A percentile compares a stretch with the other conserved stretches of the same genome.
These are phyloP conservation scores for fruit fly (Drosophila melanogaster) DNA, from an alignment of 1,140 invertebrate species.

Conservation along the genomic window Release_6_plus_ISO1_MT NC_004354.4:2114001-2114500, in stretches of 20 bases:
- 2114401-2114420: conserved; percentile 28
- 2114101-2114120: conserved; percentile 52
- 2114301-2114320: conserved; percentile 1
- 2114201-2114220: conserved; percentile 2
- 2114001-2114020: conserved; percentile 1
- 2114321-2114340: neutral
- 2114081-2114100: conserved; percentile 44
- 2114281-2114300: conserved; percentile 9
- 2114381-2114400: conserved; percentile 26
- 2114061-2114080: conserved; percentile 50
- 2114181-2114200: conserved; percentile 10
- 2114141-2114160: conserved; percentile 35
- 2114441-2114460: conserved; percentile 40
- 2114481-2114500: conserved; percentile 12
- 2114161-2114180: conserved; percentile 28
- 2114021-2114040: conserved; percentile 12
- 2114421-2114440: conserved; percentile 27
- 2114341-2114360: conserved; percentile 18
- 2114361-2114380: conserved; percentile 24
- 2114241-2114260: conserved; percentile 48
- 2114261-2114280: conserved; percentile 9
- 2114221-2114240: neutral
- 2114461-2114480: conserved; percentile 13
- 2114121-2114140: conserved; percentile 40
- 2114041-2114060: conserved; percentile 38